Evolutionary conservation across 2,888 invertebrate species (phyloP), one percentile per base, ranked within the genome.

Genomic region (Nymphalis c-album): DNA sequence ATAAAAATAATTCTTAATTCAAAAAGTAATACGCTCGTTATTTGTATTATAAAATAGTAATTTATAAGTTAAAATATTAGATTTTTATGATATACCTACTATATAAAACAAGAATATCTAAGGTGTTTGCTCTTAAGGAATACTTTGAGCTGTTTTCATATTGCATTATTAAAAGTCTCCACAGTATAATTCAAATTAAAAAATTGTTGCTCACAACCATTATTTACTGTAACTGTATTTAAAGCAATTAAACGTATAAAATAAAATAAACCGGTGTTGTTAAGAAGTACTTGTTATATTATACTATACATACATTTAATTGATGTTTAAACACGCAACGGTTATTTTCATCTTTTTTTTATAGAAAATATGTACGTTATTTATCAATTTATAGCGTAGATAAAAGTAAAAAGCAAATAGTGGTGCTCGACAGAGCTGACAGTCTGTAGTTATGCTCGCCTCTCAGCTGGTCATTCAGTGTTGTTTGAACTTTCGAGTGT

Each of bases 381-480:
- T 35, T 40, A 57, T 57, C 40, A 57, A 57, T 57, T 57, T 57
- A 40, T 57, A 57, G 57, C 22, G 57, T 60, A 51, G 50, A 60
- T 64, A 48, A 62, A 55, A 63, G 55, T 55, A 60, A 71, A 68
- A 68, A 64, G 64, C 66, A 62, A 67, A 71, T 60, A 63, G 55
- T 48, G 55, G 40, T 20, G 60, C 59, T 64, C 51, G 67, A 58
- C 69, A 67, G 60, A 63, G 48, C 68, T 60, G 71, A 63, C 63
- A 62, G 66, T 62, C 64, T 64, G 63, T 65, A 60, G 63, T 61
- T 62, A 66, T 57, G 63, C 64, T 63, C 57, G 66, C 64, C 66
- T 69, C 63, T 71, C 67, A 68, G 71, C 62, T 67, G 70, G 73
- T 71, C 73, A 60, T 71, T 70, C 73, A 70, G 69, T 61, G 65